Base-by-base conservation (phyloP, 1,140 invertebrate species). In the Chironomus striatipennis region DNA sequence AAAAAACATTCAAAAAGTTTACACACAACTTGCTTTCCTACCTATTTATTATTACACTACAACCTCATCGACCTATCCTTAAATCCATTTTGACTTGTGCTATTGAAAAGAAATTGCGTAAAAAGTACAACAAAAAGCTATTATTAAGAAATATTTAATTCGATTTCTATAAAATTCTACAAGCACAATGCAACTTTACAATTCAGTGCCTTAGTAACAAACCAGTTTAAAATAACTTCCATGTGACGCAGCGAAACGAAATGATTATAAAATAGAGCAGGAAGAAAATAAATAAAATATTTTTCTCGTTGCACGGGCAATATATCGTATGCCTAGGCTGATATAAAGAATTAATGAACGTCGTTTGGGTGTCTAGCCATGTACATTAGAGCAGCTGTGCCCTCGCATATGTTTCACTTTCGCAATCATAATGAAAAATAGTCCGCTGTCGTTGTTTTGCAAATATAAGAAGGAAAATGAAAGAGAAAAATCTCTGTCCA, bases 311-410 rank as follows among this genome's bases (percentile, higher is more conserved):
- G n/a, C n/a, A n/a, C 24, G 24, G 9, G 47, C 47, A 57, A 57
- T 57, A 57, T 57, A 57, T 34, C 24, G 24, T 5, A 34, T 2
- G 24, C 24, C 24, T 34, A 34, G 24, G 47, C n/a, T 57, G 47
- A 5, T 57, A n/a, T 57, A n/a, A 57, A 10, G 47, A n/a, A 57
- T 57, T 57, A 57, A 57, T 57, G 47, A 57, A 15, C 12, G 47
- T 57, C 47, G 47, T 57, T 57, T 57, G n/a, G 47, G 12, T 57
- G 47, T 57, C 47, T 57, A 57, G 47, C 12, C 47, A 57, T 57
- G n/a, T 15, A 15, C 47, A 47, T 47, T 10, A 47, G 2, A 9
- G 15, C 43, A 47, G 43, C 43, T 47, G 43, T 47, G 43, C 43
- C 8, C 10, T 43, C 24, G 24, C 5, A 34, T 34, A 5, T 34